Base-by-base conservation (phyloP, 2,797 vertebrate species). In the Holocentrus rufus region DNA sequence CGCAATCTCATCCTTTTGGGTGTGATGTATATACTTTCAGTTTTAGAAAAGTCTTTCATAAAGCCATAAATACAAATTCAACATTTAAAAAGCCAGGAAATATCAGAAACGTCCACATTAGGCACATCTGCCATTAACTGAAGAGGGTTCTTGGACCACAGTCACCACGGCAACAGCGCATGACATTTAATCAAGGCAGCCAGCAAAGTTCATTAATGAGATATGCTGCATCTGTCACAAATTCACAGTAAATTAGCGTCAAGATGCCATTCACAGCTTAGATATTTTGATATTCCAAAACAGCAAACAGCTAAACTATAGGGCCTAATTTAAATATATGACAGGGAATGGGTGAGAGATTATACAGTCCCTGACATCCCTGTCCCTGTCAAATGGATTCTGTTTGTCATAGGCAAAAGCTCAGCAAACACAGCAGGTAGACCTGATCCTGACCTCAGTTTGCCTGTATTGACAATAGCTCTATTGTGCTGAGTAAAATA, bases 101-200 rank as follows among this genome's bases (percentile, higher is more conserved):
- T 18, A 31, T 56, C 27, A 4, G 15, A 52, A 36, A 31, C 20
- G 13, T 55, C n/a, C 20, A 36, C 54, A 30, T 39, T 25, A 18
- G 36, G 14, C 2, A 58, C 66, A 59, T 69, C 55, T 50, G 66
- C 25, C 66, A 69, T 49, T 69, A n/a, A 52, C 62, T 71, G 14
- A 36, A 63, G 39, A 62, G 7, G 14, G 42, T 18, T 22, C 18
- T 2, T 22, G 25, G 22, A 34, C 22, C 22, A 53, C 7, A 6
- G 56, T 69, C 44, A 59, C 66, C 22, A 71, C 62, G 59, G 36
- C 23, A 63, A 71, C 69, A 31, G 68, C 36, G 47, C 34, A 31
- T 44, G 42, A 61, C 56, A 69, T 13, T 27, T 44, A 25, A 14
- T 56, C 20, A 42, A 53, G 42, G 5, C 4, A 14, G 14, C 46